Conservation (phyloP, 2,888 invertebrate genomes). For the Podotricha telesiphe region DNA sequence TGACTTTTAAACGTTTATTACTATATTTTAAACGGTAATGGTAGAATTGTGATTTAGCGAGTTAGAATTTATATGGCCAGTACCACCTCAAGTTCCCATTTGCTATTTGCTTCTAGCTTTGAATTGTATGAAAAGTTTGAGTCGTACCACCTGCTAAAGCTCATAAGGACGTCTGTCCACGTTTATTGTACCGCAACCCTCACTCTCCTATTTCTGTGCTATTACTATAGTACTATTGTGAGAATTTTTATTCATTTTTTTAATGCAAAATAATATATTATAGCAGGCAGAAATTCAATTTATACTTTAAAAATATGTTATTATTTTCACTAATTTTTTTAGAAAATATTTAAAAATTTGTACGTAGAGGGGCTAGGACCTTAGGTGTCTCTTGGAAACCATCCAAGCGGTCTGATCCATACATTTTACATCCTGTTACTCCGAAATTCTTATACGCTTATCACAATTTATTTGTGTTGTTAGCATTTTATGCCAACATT, state of each 20-base stretch:
- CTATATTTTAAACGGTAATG: not conserved
- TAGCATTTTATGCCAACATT: too few relatives aligned
- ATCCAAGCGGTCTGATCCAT: too few relatives aligned
- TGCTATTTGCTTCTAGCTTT: slow-evolving; percentile 49
- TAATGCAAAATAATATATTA: slow-evolving; percentile 43
- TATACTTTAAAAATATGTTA: not conserved
- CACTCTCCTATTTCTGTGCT: slow-evolving; percentile 56
- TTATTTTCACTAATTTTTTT: too few relatives aligned
- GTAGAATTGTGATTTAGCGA: not conserved
- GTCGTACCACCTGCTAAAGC: slow-evolving; percentile 64
- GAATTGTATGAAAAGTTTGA: slow-evolving; percentile 60
- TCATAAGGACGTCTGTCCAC: slow-evolving; percentile 58
- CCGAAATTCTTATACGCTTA: too few relatives aligned
- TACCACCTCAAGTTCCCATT: slow-evolving; percentile 28
- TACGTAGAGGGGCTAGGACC: too few relatives aligned
- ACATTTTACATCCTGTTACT: too few relatives aligned
- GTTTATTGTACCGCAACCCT: slow-evolving; percentile 61
- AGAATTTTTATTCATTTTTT: slow-evolving; percentile 43
- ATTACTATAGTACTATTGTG: slow-evolving; percentile 63
- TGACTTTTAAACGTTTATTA: not conserved
- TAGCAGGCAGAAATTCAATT: slow-evolving; percentile 22
- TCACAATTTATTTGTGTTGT: too few relatives aligned
- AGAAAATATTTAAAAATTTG: too few relatives aligned
- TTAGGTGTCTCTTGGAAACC: too few relatives aligned
- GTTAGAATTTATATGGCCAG: not conserved